Evolutionary conservation across 2,797 vertebrate species (phyloP), one percentile per base, ranked within the genome.

Genomic region (Champsocephalus esox): DNA sequence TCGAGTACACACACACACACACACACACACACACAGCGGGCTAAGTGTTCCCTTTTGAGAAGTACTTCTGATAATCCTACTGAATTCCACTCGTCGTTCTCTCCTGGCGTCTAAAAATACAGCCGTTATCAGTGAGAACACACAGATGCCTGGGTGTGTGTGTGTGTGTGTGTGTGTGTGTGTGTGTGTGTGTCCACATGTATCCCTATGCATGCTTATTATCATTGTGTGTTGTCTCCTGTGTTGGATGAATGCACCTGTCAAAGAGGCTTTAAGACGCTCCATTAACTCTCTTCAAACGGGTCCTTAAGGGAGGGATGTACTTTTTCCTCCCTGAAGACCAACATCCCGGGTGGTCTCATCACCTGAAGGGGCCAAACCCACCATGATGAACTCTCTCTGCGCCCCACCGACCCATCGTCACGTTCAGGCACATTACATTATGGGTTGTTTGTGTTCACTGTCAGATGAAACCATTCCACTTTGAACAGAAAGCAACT

Each of bases 31-130:
- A 73, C 46, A 66, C 49, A 60, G 41, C 73, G 66, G 44, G 75
- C 72, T 81, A 89, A 88, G 61, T 46, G 69, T 75, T 71, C 67
- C 78, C 61, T 38, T 38, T 38, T 38, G 6, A 38, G 34, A 38
- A 85, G 85, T 75, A 58, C 70, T 72, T 58, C 66, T 81, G 89
- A 91, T 93, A 91, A 91, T 90, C 82, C 75, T 2, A 12, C 61
- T 80, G 77, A 82, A 89, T 92, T 91, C 87, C 87, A 85, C 77
- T 59, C 67, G 79, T 71, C 75, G 21, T 80, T 80, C 79, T 87
- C 62, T 80, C 57, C 87, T 80, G 19, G 52, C 66, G 77, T 83
- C 87, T 92, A 90, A 85, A 92, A 93, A 92, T 93, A 90, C 80
- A 75, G 75, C 67, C 45, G 52, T 80, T 90, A 90, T 93, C 88